Conservation (phyloP, 2,797 vertebrate species). For the Phyllotis vaccarum region DNA sequence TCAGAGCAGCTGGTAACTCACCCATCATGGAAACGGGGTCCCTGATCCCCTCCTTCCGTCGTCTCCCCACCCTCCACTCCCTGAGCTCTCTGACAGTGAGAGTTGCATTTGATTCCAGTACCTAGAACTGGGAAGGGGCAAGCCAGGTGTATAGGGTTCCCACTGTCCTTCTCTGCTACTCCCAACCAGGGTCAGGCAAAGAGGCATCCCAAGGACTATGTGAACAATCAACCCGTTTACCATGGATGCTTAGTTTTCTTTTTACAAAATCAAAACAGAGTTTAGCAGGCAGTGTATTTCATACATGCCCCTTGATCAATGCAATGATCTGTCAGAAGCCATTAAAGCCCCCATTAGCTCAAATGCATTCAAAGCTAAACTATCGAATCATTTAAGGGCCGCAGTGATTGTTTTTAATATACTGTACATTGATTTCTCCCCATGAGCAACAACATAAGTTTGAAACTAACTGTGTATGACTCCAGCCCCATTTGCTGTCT, state of each 20-base stretch:
- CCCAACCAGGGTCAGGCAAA: constrained; percentile 81
- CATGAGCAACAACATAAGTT: constrained; percentile 83
- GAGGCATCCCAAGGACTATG: constrained; percentile 82
- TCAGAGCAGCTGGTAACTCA: constrained; percentile 19
- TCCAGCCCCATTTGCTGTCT: constrained; percentile 81
- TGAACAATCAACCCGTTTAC: constrained; percentile 89
- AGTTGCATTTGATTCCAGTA: constrained; percentile 87
- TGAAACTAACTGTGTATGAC: constrained; percentile 88
- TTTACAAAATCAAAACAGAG: constrained; percentile 95
- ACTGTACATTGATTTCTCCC: constrained; percentile 88
- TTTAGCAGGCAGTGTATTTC: constrained; percentile 92
- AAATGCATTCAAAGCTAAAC: constrained; percentile 87
- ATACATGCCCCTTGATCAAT: constrained; percentile 93
- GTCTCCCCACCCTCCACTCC: background rate
- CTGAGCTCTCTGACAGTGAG: constrained; percentile 46
- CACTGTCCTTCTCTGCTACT: constrained; percentile 81
- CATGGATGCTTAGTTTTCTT: constrained; percentile 87
- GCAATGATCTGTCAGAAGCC: constrained; percentile 92
- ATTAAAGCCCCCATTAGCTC: constrained; percentile 93
- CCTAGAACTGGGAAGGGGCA: constrained; percentile 82
- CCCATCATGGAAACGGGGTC: background rate
- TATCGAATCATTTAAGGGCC: constrained; percentile 83
- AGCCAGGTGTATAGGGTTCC: constrained; percentile 87
- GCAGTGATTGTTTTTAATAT: constrained; percentile 88
- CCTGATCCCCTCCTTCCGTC: constrained; percentile 61